Evolutionary conservation across 2,113 vertebrate species (phyloP).

Genomic region (Cnemophilus loriae): DNA sequence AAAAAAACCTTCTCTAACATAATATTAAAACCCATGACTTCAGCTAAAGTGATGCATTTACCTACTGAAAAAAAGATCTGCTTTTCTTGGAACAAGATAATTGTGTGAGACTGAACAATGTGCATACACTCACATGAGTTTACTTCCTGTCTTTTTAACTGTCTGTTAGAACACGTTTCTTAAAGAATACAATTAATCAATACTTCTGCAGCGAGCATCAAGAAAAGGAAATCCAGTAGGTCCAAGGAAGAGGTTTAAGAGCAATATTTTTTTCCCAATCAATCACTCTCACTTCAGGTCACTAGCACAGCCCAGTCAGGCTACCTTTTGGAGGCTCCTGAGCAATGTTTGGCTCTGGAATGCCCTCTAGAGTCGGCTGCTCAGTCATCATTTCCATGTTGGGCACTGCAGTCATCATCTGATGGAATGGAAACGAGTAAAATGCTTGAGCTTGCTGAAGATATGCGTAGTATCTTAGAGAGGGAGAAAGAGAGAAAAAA

Average conservation of each 20-base stretch:
- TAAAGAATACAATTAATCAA: background rate
- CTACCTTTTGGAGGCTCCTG: conserved; percentile 72
- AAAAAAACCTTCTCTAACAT: background rate
- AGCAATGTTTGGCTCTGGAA: conserved; percentile 38
- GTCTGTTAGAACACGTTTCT: background rate
- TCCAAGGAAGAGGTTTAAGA: background rate
- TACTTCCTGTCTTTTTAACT: background rate
- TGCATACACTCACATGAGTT: background rate
- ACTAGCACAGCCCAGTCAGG: background rate
- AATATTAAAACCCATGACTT: background rate
- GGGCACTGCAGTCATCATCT: conserved; percentile 65
- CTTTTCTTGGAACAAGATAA: background rate
- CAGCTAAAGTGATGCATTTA: background rate
- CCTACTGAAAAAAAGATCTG: background rate
- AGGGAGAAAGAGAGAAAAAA: background rate
- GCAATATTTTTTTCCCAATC: fast-evolving
- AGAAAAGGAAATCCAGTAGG: background rate
- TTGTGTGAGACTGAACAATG: background rate
- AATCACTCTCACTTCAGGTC: background rate
- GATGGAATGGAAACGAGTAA: conserved; percentile 62
- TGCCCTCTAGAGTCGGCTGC: conserved; percentile 38
- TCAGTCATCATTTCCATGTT: conserved; percentile 41
- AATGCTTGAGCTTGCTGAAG: conserved; percentile 72
- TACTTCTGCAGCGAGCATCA: background rate
- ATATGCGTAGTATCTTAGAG: conserved; percentile 63